phyloP scores from a whole-genome alignment of 1,140 invertebrate genomes.

The Lithobius niger region DNA sequence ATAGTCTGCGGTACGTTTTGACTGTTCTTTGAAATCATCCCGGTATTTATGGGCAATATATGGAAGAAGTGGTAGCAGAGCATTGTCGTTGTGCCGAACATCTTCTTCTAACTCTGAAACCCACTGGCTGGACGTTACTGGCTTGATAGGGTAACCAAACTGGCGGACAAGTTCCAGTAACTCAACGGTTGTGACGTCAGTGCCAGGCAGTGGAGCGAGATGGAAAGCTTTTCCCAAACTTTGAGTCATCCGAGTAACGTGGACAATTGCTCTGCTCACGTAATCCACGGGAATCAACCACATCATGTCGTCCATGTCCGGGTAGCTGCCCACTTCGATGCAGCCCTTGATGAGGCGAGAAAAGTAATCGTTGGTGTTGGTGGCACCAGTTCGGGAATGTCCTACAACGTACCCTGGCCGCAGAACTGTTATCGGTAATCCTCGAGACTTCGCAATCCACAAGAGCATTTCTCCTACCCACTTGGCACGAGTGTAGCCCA shows the following conservation, averaged over 20 bases:
- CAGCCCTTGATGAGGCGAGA: conserved; percentile 35
- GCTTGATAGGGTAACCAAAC: background rate
- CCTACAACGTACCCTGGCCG: conserved; percentile 36
- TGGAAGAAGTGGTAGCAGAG: background rate
- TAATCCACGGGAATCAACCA: conserved; percentile 42
- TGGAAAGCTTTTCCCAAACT: conserved; percentile 7
- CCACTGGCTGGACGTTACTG: background rate
- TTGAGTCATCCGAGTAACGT: conserved; percentile 20
- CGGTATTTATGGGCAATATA: conserved; percentile 2
- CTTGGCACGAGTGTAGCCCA: conserved; percentile 39
- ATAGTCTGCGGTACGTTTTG: conserved; percentile 2
- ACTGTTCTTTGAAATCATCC: conserved; percentile 4
- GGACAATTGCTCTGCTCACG: conserved; percentile 32
- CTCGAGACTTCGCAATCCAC: conserved; percentile 28
- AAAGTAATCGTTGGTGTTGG: conserved; percentile 39
- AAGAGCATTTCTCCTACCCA: conserved; percentile 40
- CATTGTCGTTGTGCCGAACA: background rate
- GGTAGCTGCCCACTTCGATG: conserved; percentile 28
- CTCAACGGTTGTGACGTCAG: conserved; percentile 2
- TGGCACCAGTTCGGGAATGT: conserved; percentile 29
- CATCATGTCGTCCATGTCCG: conserved; percentile 37
- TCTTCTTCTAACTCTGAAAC: background rate
- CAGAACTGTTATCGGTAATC: conserved; percentile 37
- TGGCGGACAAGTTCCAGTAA: background rate
- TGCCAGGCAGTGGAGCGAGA: background rate